Conservation (phyloP, 2,113 vertebrate genomes). For the Neolamprologus sp. region DNA sequence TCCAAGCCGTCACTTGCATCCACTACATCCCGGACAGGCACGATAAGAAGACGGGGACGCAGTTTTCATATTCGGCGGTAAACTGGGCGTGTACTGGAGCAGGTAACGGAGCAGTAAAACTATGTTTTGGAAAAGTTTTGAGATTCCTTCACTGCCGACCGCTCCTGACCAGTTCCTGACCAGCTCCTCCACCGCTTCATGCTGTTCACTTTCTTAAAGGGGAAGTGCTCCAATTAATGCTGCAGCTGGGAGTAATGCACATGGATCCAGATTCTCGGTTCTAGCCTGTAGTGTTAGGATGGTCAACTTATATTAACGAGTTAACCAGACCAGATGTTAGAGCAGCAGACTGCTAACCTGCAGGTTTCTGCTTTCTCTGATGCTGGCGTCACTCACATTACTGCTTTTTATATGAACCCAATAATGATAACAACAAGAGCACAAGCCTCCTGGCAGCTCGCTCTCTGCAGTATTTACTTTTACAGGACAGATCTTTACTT, state of each 20-base stretch:
- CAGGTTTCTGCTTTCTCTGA: background rate
- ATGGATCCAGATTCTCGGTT: background rate
- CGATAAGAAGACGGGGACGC: accelerated
- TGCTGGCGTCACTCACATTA: background rate
- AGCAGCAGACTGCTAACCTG: background rate
- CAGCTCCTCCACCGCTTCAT: constrained; percentile 40
- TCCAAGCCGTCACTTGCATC: background rate
- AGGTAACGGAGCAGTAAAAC: background rate
- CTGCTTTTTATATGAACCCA: background rate
- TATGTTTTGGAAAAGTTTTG: constrained; percentile 43
- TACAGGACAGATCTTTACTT: background rate
- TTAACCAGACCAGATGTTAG: background rate
- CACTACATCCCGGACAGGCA: background rate
- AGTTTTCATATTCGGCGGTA: background rate
- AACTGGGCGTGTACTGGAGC: no score
- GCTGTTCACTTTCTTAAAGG: constrained; percentile 72
- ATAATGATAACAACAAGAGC: background rate
- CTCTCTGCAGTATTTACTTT: background rate
- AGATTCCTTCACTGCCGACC: constrained; percentile 32
- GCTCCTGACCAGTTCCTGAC: constrained; percentile 54
- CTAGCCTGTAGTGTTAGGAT: background rate
- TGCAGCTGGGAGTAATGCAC: background rate
- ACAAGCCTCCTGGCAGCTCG: background rate
- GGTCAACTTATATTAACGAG: background rate
- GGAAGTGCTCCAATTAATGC: constrained; percentile 18